These are phyloP conservation scores for Aromia moschata DNA, from an alignment of 2,888 invertebrate genomes.

Conservation along the genomic window DNA sequence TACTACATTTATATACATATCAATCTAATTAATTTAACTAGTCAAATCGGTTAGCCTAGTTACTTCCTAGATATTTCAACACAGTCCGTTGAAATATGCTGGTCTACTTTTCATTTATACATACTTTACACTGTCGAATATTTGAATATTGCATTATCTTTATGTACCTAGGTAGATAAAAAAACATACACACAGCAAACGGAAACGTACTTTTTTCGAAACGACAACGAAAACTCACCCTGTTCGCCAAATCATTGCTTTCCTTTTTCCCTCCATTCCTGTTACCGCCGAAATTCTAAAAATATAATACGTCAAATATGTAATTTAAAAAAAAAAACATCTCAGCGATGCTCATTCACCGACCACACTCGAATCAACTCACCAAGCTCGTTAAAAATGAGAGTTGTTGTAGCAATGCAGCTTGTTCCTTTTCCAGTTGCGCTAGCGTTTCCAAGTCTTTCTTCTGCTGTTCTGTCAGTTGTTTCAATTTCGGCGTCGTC, in stretches of 20 bases:
- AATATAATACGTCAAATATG: conserved; percentile 16
- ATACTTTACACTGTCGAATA: too few relatives aligned
- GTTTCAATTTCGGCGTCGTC: conserved; percentile 47
- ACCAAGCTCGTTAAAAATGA: conserved; percentile 59
- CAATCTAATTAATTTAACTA: too few relatives aligned
- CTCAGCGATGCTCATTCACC: too few relatives aligned
- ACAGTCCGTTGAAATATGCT: too few relatives aligned
- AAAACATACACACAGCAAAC: too few relatives aligned
- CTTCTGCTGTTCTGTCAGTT: conserved; percentile 58
- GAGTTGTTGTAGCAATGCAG: conserved; percentile 59
- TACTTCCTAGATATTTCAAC: too few relatives aligned
- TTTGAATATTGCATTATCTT: too few relatives aligned
- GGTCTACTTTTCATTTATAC: too few relatives aligned
- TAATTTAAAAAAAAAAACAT: conserved; percentile 7
- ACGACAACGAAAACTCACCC: conserved; percentile 48
- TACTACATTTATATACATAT: too few relatives aligned
- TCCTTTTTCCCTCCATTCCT: conserved; percentile 23
- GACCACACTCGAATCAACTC: conserved; percentile 21
- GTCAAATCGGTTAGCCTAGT: too few relatives aligned
- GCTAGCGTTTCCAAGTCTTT: conserved; percentile 57
- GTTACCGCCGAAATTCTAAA: conserved; percentile 36
- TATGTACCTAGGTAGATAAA: too few relatives aligned
- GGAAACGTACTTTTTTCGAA: too few relatives aligned
- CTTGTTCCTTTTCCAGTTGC: conserved; percentile 59
- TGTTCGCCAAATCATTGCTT: conserved; percentile 48